Conservation (phyloP, 2,113 vertebrate species). For the Xenopus tropicalis region DNA sequence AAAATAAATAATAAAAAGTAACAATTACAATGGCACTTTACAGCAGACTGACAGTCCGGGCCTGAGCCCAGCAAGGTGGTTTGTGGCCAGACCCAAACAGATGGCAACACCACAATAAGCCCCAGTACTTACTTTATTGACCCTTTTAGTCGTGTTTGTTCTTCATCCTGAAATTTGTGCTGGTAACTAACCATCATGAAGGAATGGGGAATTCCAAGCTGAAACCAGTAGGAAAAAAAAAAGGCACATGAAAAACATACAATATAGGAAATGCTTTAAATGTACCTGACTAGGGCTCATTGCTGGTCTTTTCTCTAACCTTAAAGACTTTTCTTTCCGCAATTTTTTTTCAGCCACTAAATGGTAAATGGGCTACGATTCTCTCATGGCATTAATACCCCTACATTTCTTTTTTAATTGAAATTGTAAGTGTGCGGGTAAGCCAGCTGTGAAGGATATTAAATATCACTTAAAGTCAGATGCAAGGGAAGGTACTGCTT, state of each 20-base stretch:
- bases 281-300: not conserved
- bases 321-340: not conserved
- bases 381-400: slow-evolving; percentile 8
- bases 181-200: slow-evolving; percentile 96
- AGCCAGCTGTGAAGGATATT: slow-evolving; percentile 30
- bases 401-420: slow-evolving; percentile 25
- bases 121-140: slow-evolving; percentile 82
- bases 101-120: no score
- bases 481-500: slow-evolving; percentile 14
- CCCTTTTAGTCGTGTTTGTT: slow-evolving; percentile 92
- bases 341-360: slow-evolving; percentile 1
- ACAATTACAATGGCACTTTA: no score
- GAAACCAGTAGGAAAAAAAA: slow-evolving; percentile 39
- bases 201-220: slow-evolving; percentile 94
- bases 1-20: no score
- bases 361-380: slow-evolving; percentile 6
- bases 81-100: no score
- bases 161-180: slow-evolving; percentile 96
- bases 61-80: no score
- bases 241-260: not conserved
- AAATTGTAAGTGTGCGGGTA: slow-evolving; percentile 17
- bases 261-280: not conserved
- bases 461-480: slow-evolving; percentile 29
- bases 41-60: no score
- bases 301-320: not conserved